phyloP scores from a whole-genome alignment of 2,888 invertebrate genomes.

The Neoascia interrupta region DNA sequence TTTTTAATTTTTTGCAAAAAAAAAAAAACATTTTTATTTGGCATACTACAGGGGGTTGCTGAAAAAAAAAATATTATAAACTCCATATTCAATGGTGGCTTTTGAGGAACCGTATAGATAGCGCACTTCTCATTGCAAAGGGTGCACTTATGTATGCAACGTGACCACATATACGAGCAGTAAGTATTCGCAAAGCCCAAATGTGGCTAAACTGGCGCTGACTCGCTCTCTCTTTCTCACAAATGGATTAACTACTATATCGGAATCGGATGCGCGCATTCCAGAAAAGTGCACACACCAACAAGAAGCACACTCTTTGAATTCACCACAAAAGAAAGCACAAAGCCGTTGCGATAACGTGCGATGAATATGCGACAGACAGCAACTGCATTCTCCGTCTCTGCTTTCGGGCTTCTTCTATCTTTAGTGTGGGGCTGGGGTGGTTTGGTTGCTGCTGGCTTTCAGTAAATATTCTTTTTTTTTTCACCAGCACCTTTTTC shows the following conservation, averaged over 20 bases:
- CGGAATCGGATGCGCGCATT: too few relatives aligned
- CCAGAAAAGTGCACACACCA: conserved; percentile 48
- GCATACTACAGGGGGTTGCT: too few relatives aligned
- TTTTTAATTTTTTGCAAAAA: not conserved
- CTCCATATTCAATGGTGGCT: too few relatives aligned
- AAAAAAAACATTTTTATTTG: not conserved
- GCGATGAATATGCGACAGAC: conserved; percentile 46
- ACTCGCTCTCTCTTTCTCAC: not conserved
- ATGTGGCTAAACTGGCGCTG: too few relatives aligned
- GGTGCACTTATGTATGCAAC: too few relatives aligned
- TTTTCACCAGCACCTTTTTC: conserved; percentile 2
- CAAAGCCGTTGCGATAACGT: not conserved
- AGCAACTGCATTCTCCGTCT: conserved; percentile 59
- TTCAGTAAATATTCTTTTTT: conserved; percentile 17
- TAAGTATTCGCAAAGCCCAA: too few relatives aligned
- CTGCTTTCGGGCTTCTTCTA: conserved; percentile 2
- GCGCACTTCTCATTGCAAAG: too few relatives aligned
- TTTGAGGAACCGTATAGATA: too few relatives aligned
- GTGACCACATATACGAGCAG: too few relatives aligned
- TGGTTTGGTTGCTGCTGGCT: conserved; percentile 14
- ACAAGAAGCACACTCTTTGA: conserved; percentile 27
- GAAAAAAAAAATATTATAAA: too few relatives aligned
- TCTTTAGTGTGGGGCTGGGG: not conserved
- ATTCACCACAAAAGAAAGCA: conserved; percentile 14
- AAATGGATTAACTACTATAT: too few relatives aligned